Evolutionary conservation across 2,797 vertebrate genomes (phyloP).

Genomic region (Salmo trutta): DNA sequence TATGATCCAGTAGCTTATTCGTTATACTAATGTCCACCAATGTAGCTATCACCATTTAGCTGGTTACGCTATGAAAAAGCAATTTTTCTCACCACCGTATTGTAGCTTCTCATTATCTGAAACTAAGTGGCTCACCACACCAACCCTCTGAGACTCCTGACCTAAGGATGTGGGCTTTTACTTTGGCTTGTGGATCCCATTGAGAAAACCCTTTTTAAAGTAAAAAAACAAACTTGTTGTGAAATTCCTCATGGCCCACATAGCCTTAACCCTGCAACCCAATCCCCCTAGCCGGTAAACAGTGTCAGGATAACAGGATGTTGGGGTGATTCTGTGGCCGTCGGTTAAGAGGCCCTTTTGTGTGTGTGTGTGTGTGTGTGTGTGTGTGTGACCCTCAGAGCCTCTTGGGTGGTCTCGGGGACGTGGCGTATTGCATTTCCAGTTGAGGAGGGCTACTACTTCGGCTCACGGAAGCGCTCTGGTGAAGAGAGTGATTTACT

Average conservation of each 20-base stretch:
- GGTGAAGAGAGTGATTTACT: conserved; percentile 63
- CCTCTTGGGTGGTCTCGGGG: conserved; percentile 73
- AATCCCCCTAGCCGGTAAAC: conserved; percentile 47
- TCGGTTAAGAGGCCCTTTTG: conserved; percentile 13
- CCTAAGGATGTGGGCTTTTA: conserved; percentile 53
- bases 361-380: conserved; percentile 9
- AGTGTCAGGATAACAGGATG: conserved; percentile 32
- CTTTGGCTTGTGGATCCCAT: conserved; percentile 54
- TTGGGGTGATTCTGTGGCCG: conserved; percentile 21
- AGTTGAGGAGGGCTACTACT: conserved; percentile 52
- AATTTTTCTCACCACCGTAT: not conserved
- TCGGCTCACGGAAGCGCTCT: conserved; percentile 51
- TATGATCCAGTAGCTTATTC: too few relatives aligned
- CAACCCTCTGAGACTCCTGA: conserved; percentile 40
- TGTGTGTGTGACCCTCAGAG: conserved; percentile 17
- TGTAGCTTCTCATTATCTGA: conserved; percentile 6
- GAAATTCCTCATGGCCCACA: conserved; percentile 54
- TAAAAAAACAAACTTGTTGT: conserved; percentile 58
- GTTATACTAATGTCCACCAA: too few relatives aligned
- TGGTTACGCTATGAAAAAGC: not conserved
- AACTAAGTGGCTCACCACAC: conserved; percentile 32
- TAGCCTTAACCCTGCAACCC: conserved; percentile 50
- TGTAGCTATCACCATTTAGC: not conserved
- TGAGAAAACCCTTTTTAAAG: conserved; percentile 46
- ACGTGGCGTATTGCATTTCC: conserved; percentile 69